These are phyloP conservation scores for Stichopus horrens DNA, from an alignment of 53 echinoderm and acorn worm genomes.

Conservation along the genomic window DNA sequence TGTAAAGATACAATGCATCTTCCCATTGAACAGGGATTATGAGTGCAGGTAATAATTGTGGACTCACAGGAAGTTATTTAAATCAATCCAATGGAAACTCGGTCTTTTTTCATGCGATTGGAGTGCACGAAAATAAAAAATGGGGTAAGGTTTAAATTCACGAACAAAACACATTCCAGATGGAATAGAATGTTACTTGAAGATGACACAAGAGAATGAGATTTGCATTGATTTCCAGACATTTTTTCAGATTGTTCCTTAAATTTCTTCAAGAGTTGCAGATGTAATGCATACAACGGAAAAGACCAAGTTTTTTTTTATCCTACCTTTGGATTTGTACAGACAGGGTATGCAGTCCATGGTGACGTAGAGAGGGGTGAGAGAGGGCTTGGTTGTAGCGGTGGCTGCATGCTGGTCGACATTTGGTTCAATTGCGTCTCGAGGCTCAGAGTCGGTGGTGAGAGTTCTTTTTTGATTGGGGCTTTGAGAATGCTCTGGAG, in stretches of 20 bases:
- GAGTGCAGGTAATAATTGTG: background rate
- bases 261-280: no score
- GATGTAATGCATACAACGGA: no score
- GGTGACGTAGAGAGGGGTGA: slow-evolving; percentile 82
- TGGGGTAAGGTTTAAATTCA: no score
- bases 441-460: slow-evolving; percentile 21
- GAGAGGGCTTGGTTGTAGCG: slow-evolving; percentile 55
- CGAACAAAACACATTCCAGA: no score
- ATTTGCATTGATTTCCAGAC: no score
- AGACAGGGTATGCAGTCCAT: slow-evolving; percentile 86
- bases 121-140: no score
- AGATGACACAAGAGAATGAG: no score
- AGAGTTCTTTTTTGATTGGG: slow-evolving; percentile 55
- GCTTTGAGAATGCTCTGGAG: slow-evolving; percentile 53
- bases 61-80: background rate
- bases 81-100: background rate
- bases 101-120: no score
- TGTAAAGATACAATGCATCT: background rate
- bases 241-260: no score
- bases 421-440: slow-evolving; percentile 30
- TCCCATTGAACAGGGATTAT: background rate
- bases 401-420: slow-evolving; percentile 15
- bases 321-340: slow-evolving; percentile 80
- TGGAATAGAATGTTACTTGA: no score
- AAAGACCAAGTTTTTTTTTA: no score